phyloP scores from a whole-genome alignment of 2,888 invertebrate species.

The Podabrus alpinus region DNA sequence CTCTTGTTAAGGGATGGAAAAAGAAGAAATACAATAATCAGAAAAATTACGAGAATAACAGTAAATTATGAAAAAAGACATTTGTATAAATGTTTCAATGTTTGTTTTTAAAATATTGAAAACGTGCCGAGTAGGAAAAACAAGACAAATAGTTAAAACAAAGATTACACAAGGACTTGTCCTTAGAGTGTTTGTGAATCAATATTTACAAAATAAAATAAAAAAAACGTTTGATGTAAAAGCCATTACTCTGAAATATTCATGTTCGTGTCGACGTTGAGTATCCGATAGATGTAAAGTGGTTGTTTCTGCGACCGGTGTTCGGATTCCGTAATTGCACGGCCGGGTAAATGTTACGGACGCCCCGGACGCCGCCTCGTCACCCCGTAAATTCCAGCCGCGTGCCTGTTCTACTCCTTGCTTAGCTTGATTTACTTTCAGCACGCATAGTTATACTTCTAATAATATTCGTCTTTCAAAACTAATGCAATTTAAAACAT shows the following conservation, averaged over 20 bases:
- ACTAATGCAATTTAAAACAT: conserved; percentile 8
- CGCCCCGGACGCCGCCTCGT: conserved; percentile 31
- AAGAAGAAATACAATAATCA: no score
- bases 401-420: conserved; percentile 22
- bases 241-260: conserved; percentile 50
- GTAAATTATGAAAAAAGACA: neutral
- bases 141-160: conserved; percentile 35
- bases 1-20: no score
- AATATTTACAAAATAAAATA: conserved; percentile 46
- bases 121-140: conserved; percentile 24
- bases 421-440: conserved; percentile 41
- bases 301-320: conserved; percentile 41
- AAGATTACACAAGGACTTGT: conserved; percentile 38
- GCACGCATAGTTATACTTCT: conserved; percentile 35
- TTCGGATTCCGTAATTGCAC: conserved; percentile 43
- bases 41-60: no score
- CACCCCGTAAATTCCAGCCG: conserved; percentile 34
- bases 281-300: conserved; percentile 49
- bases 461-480: conserved; percentile 20
- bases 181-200: conserved; percentile 42
- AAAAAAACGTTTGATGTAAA: conserved; percentile 42
- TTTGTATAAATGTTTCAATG: conserved; percentile 1
- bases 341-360: conserved; percentile 33
- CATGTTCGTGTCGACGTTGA: conserved; percentile 49
- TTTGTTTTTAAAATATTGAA: conserved; percentile 24